A percentile compares a stretch with the other conserved stretches of the same genome.
Evolutionary conservation across 2,113 vertebrate species (phyloP).

Genomic region (Choloepus hoffmanni): DNA sequence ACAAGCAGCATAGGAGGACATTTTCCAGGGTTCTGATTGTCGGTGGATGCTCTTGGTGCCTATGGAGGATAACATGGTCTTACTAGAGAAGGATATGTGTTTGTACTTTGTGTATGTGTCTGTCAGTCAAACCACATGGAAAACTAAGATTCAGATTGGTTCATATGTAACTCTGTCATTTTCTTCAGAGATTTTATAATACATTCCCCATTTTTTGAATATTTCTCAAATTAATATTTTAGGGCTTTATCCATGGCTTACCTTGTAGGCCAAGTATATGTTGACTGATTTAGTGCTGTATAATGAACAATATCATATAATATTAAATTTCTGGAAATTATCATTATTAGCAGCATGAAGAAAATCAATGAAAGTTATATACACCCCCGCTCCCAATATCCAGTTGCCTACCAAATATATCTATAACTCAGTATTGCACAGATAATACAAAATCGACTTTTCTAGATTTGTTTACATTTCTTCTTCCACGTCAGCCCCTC

Average conservation of each 20-base stretch:
- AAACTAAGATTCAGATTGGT: not conserved
- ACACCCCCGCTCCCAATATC: not conserved
- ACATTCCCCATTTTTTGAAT: not conserved
- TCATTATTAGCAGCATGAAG: not conserved
- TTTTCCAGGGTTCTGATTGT: not conserved
- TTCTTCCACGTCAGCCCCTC: not conserved
- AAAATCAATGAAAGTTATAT: slow-evolving; percentile 5
- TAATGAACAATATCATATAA: not conserved
- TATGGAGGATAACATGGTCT: not conserved
- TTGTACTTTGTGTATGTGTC: not conserved
- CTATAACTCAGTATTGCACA: not conserved
- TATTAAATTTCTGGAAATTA: not conserved
- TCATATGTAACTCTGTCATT: not conserved
- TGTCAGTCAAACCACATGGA: not conserved
- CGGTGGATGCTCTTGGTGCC: not conserved
- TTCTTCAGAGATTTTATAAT: slow-evolving; percentile 40
- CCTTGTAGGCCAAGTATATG: not conserved
- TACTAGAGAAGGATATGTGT: not conserved
- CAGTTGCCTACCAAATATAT: not conserved
- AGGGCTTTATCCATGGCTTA: not conserved
- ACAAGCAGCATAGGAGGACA: not conserved
- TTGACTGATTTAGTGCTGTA: not conserved
- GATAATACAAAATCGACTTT: not conserved
- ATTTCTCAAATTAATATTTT: slow-evolving; percentile 1
- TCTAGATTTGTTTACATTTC: not conserved